Evolutionary conservation across 2,888 invertebrate species (phyloP).

Genomic region (Tenthredo scrophulariae): DNA sequence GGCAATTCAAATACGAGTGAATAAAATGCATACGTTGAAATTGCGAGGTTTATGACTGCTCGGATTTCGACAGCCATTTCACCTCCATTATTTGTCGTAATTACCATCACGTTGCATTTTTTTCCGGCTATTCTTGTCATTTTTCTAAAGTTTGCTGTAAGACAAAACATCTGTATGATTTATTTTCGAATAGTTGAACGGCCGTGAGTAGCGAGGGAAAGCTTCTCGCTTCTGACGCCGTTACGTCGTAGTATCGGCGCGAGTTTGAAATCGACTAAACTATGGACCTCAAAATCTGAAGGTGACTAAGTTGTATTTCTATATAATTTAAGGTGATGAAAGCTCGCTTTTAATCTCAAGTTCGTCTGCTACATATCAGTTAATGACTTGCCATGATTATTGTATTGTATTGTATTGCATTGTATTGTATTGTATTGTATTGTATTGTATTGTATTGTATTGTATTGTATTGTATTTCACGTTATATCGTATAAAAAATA

Average conservation of each 20-base stretch:
- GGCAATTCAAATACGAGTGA: neutral
- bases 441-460: neutral
- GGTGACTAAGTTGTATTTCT: constrained; percentile 1
- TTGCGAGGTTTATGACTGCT: neutral
- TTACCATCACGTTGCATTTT: neutral
- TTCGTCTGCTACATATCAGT: constrained; percentile 15
- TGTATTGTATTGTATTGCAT: neutral
- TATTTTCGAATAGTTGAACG: neutral
- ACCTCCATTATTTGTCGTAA: neutral
- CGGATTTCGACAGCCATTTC: neutral
- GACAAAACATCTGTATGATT: neutral
- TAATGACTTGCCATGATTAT: constrained; percentile 8
- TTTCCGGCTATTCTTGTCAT: neutral
- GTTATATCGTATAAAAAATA: neutral
- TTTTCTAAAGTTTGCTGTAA: neutral
- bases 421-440: constrained; percentile 6
- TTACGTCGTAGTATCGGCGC: neutral
- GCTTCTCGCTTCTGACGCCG: neutral
- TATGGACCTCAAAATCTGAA: neutral
- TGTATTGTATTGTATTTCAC: constrained; percentile 7
- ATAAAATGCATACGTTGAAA: neutral
- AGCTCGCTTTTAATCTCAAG: neutral
- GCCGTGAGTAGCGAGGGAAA: neutral
- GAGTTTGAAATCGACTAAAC: constrained; percentile 8
- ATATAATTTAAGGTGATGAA: constrained; percentile 24